Percentiles rank a stretch among this genome's conserved stretches.
Conservation (phyloP, 2,888 invertebrate genomes). For the Hydroisotoma schaefferi region DNA sequence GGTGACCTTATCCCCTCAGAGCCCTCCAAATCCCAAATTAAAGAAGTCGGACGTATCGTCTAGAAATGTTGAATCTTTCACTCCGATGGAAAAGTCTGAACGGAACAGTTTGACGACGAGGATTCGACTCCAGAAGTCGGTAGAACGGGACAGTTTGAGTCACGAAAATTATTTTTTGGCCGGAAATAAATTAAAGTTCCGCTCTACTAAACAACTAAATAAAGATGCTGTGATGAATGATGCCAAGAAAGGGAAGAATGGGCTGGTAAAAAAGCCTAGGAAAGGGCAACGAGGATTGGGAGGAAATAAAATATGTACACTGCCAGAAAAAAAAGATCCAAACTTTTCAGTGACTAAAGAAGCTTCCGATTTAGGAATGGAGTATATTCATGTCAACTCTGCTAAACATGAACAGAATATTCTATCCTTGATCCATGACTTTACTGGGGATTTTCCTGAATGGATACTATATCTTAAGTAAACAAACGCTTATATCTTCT, state of each 20-base stretch:
- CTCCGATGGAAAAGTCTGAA: too few species aligned
- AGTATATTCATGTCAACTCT: conserved; percentile 11
- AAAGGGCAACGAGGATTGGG: conserved; percentile 26
- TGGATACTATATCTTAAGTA: conserved; percentile 40
- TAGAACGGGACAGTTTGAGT: conserved; percentile 20
- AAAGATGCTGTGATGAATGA: conserved; percentile 29
- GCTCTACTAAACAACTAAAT: background rate
- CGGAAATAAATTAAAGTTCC: conserved; percentile 28
- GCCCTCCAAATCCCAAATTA: too few species aligned
- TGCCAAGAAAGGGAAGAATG: conserved; percentile 29
- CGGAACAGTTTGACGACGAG: too few species aligned
- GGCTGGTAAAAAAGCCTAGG: conserved; percentile 21
- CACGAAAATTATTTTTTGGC: conserved; percentile 38
- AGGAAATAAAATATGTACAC: conserved; percentile 5
- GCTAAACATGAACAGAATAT: conserved; percentile 22
- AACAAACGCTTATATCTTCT: too few species aligned
- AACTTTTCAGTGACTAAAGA: conserved; percentile 39
- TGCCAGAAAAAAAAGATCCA: conserved; percentile 22
- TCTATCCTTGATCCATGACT: conserved; percentile 1
- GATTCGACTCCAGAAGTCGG: too few species aligned
- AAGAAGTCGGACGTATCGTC: too few species aligned
- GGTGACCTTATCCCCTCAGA: too few species aligned
- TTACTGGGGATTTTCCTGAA: conserved; percentile 34
- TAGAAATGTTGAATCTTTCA: too few species aligned
- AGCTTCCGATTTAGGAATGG: conserved; percentile 14